These are phyloP conservation scores for Lepidocyrtinus sp. DNA, from an alignment of 2,888 invertebrate genomes.

Conservation along the genomic window DNA sequence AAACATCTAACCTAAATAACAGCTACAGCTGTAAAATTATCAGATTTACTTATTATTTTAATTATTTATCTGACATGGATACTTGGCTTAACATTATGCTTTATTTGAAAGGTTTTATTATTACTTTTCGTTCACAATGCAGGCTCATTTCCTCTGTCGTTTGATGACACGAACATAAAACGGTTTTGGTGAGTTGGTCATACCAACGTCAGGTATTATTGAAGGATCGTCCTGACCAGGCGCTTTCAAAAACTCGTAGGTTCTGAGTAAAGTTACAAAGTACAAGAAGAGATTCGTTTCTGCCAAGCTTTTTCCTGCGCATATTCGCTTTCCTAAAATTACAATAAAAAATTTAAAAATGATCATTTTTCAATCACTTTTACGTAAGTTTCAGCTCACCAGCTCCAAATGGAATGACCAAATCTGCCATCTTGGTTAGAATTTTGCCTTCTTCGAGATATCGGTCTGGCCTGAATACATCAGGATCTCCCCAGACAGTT, in stretches of 20 bases:
- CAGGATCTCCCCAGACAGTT: slow-evolving; percentile 47
- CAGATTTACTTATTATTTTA: too few relatives aligned
- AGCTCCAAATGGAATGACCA: slow-evolving; percentile 35
- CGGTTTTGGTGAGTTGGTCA: slow-evolving; percentile 76
- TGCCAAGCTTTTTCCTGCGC: slow-evolving; percentile 78
- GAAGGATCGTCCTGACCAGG: slow-evolving; percentile 73
- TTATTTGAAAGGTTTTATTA: too few relatives aligned
- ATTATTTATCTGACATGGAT: too few relatives aligned
- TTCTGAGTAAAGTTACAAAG: slow-evolving; percentile 77
- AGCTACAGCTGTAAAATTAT: too few relatives aligned
- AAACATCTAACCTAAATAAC: too few relatives aligned
- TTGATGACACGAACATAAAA: slow-evolving; percentile 71
- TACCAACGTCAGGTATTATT: slow-evolving; percentile 75
- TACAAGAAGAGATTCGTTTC: slow-evolving; percentile 77
- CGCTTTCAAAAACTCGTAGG: slow-evolving; percentile 75
- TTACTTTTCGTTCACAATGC: too few relatives aligned
- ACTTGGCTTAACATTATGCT: too few relatives aligned
- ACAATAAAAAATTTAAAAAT: neutral
- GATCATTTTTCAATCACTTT: neutral
- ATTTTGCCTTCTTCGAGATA: slow-evolving; percentile 40
- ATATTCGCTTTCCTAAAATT: slow-evolving; percentile 76
- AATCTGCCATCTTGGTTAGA: neutral
- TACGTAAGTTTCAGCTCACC: slow-evolving; percentile 19
- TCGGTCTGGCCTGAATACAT: slow-evolving; percentile 44
- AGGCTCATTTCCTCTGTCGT: too few relatives aligned